Conservation (phyloP, 2,113 vertebrate genomes). For the Anarhynchus alexandrinus region DNA sequence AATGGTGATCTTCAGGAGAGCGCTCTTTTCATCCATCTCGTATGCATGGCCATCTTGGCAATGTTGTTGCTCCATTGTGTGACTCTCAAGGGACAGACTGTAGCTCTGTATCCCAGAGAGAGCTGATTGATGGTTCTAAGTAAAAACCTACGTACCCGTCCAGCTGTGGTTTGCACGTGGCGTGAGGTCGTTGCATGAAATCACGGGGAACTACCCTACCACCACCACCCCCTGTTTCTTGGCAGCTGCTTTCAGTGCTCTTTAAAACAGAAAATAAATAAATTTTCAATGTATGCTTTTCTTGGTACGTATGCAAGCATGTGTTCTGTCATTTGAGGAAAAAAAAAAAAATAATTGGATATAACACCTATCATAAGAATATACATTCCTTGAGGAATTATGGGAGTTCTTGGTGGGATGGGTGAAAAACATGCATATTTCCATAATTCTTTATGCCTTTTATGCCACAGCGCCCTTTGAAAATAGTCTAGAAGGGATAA, state of each 20-base stretch:
- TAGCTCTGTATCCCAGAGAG: not conserved
- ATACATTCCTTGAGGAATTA: not conserved
- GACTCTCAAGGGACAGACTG: not conserved
- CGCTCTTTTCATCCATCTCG: fast-evolving
- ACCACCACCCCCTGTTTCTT: not conserved
- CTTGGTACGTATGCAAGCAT: not conserved
- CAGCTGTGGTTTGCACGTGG: slow-evolving; percentile 9
- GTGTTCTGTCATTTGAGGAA: not conserved
- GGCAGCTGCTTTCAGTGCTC: not conserved
- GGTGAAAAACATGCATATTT: not conserved
- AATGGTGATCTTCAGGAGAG: not conserved
- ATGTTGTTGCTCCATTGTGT: not conserved
- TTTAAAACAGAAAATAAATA: not conserved
- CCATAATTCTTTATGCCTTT: not conserved
- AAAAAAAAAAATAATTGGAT: not conserved
- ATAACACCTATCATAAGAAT: not conserved
- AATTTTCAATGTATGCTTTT: not conserved
- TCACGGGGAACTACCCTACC: not conserved
- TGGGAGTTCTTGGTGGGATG: not conserved
- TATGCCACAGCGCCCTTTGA: not conserved
- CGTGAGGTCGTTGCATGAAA: not conserved
- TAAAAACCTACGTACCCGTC: fast-evolving
- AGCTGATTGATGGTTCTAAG: not conserved
- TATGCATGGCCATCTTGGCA: fast-evolving
- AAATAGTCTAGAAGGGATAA: not conserved